These are phyloP conservation scores for Hylomyscus alleni DNA, from an alignment of 2,797 vertebrate genomes.

Conservation along the genomic window DNA sequence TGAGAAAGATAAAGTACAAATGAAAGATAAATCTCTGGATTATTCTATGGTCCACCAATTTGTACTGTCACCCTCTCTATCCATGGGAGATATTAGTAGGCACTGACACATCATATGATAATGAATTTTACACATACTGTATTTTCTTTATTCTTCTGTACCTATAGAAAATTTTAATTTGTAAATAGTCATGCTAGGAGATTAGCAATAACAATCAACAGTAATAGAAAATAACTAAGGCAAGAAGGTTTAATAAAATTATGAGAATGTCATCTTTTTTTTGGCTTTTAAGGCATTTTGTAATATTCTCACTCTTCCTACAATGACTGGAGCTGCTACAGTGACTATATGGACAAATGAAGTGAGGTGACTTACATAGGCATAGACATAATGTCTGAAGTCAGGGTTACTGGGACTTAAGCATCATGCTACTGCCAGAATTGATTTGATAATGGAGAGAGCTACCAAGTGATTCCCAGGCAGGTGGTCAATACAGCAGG, in stretches of 20 bases:
- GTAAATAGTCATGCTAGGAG: neutral
- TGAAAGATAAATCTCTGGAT: slow-evolving; percentile 29
- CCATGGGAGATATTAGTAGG: neutral
- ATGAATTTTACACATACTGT: neutral
- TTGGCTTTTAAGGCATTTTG: neutral
- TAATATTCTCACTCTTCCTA: neutral
- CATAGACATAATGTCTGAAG: neutral
- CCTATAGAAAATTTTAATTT: neutral
- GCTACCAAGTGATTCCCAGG: neutral
- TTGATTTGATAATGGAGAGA: neutral
- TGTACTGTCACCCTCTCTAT: neutral
- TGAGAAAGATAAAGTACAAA: slow-evolving; percentile 32
- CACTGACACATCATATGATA: neutral
- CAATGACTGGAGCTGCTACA: neutral
- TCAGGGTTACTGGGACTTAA: neutral
- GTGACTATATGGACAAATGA: neutral
- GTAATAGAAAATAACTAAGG: neutral
- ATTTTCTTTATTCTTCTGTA: neutral
- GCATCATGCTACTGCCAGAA: neutral
- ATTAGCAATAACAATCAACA: neutral
- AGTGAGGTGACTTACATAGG: neutral
- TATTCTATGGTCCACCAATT: neutral
- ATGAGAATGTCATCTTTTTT: neutral
- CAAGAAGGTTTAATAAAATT: neutral
- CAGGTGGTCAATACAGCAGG: neutral